Percentiles rank a stretch among this genome's conserved stretches.
phyloP scores from a whole-genome alignment of 2,888 invertebrate species.

The Chalcis sispes region DNA sequence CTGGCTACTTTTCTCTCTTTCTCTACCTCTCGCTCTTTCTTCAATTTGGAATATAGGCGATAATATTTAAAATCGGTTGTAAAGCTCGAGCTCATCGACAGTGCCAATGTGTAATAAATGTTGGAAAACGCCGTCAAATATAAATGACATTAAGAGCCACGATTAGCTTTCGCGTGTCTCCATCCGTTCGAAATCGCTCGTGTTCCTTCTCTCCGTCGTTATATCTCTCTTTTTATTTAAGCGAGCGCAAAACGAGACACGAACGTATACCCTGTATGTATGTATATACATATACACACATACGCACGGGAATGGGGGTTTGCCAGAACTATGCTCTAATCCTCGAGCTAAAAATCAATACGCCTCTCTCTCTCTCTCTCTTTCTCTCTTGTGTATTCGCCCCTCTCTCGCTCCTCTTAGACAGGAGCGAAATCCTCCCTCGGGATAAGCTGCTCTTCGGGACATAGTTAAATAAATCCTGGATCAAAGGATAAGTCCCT shows the following conservation, averaged over 20 bases:
- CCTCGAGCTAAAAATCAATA: constrained; percentile 76
- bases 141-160: constrained; percentile 50
- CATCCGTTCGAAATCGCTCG: too few species aligned
- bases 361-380: constrained; percentile 46
- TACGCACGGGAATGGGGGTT: neutral
- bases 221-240: neutral
- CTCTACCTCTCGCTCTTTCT: neutral
- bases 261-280: neutral
- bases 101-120: constrained; percentile 31
- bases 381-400: too few species aligned
- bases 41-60: neutral
- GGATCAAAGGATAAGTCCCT: constrained; percentile 76
- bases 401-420: too few species aligned
- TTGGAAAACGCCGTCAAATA: constrained; percentile 49
- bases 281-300: neutral
- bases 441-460: constrained; percentile 72
- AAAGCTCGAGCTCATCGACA: constrained; percentile 34
- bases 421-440: constrained; percentile 72
- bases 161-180: constrained; percentile 34
- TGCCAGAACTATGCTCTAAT: constrained; percentile 68
- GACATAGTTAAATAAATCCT: constrained; percentile 76
- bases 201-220: too few species aligned
- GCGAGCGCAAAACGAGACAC: neutral
- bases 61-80: constrained; percentile 49
- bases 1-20: too few species aligned